These are phyloP conservation scores for Isaurus tuberculatus DNA, from an alignment of 92 coral and sea anemone species.

Conservation along the genomic window DNA sequence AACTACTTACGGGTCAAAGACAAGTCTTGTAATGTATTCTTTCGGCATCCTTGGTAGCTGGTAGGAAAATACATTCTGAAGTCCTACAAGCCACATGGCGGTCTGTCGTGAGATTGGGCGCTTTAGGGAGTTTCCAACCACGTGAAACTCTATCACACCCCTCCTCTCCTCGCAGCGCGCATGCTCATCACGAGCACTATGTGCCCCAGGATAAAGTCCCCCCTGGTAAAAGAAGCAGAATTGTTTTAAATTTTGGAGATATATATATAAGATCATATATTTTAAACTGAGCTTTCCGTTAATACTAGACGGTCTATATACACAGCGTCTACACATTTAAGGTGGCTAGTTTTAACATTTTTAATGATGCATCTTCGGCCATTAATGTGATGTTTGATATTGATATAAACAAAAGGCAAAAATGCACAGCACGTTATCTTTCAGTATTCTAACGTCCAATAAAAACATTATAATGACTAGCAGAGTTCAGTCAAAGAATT, in stretches of 20 bases:
- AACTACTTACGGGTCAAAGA: conserved; percentile 96
- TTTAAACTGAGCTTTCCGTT: not conserved
- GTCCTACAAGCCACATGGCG: conserved; percentile 90
- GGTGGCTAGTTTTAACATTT: too few relatives aligned
- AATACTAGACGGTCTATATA: too few relatives aligned
- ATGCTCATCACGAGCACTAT: conserved; percentile 97
- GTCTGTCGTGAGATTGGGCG: conserved; percentile 85
- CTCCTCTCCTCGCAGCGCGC: conserved; percentile 97
- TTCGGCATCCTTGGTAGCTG: conserved; percentile 98
- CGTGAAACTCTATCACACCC: conserved; percentile 97
- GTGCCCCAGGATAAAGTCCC: conserved; percentile 94
- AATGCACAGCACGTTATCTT: too few relatives aligned
- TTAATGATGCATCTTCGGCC: too few relatives aligned
- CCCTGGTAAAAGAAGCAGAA: conserved; percentile 59
- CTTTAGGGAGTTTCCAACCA: conserved; percentile 92
- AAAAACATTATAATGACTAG: too few relatives aligned
- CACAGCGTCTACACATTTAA: too few relatives aligned
- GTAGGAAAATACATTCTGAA: conserved; percentile 96
- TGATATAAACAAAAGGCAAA: too few relatives aligned
- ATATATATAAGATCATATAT: not conserved
- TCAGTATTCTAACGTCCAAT: too few relatives aligned
- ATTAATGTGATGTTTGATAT: too few relatives aligned
- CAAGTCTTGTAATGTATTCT: conserved; percentile 94
- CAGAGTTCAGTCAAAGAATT: too few relatives aligned
- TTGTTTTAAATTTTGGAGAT: not conserved